Conservation (phyloP, 2,888 invertebrate species). For the Leptopilina syphax region DNA sequence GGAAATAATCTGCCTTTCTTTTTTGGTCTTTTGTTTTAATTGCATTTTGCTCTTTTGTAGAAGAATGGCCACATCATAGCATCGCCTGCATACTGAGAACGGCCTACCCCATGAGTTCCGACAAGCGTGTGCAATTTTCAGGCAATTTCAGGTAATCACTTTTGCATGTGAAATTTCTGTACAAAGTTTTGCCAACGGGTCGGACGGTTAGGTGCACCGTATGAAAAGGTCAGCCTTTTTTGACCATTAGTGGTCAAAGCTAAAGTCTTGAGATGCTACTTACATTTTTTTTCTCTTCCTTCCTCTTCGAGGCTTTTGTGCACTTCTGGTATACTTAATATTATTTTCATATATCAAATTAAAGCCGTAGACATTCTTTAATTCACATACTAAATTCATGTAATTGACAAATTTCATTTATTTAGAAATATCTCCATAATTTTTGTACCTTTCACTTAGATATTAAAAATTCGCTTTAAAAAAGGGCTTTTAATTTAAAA, state of each 20-base stretch:
- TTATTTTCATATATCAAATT: neutral
- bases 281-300: constrained; percentile 50
- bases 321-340: neutral
- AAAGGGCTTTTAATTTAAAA: no score
- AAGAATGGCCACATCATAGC: constrained; percentile 45
- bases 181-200: constrained; percentile 64
- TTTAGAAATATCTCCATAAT: neutral
- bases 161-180: constrained; percentile 73
- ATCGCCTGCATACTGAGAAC: constrained; percentile 49
- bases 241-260: constrained; percentile 51
- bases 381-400: neutral
- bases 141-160: constrained; percentile 74
- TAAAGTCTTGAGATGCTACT: constrained; percentile 56
- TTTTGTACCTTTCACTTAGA: neutral
- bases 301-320: constrained; percentile 27
- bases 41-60: constrained; percentile 44
- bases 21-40: constrained; percentile 31
- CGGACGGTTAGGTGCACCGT: constrained; percentile 55
- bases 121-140: constrained; percentile 67
- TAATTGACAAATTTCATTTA: constrained; percentile 9
- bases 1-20: neutral
- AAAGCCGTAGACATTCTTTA: neutral
- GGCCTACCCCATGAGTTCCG: constrained; percentile 41
- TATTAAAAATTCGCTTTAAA: no score
- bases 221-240: constrained; percentile 58